Evolutionary conservation across 2,888 invertebrate species (phyloP).

Genomic region (Drosophila eohydei): DNA sequence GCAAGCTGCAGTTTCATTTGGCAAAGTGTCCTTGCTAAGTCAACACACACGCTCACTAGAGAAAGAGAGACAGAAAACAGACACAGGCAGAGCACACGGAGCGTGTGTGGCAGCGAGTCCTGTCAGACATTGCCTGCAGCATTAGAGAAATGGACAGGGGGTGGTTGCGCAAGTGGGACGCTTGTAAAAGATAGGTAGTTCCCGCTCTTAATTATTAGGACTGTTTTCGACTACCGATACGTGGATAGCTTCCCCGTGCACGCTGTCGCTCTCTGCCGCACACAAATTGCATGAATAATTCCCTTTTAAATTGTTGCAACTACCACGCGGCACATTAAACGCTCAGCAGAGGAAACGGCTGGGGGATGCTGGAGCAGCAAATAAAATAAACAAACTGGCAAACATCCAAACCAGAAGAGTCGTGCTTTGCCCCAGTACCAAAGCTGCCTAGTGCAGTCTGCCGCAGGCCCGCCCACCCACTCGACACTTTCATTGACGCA

Average conservation of each 20-base stretch:
- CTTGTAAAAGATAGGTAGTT: background rate
- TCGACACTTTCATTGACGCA: slow-evolving; percentile 76
- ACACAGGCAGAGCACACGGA: background rate
- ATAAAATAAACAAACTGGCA: slow-evolving; percentile 71
- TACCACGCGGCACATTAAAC: slow-evolving; percentile 43
- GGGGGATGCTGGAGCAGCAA: slow-evolving; percentile 21
- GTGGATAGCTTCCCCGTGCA: background rate
- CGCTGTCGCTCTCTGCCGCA: background rate
- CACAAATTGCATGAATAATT: slow-evolving; percentile 81
- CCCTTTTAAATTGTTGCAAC: slow-evolving; percentile 78
- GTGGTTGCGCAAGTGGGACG: background rate
- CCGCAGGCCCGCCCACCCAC: slow-evolving; percentile 7
- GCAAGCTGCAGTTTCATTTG: slow-evolving; percentile 68
- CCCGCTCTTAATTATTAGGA: slow-evolving; percentile 53
- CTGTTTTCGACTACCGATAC: slow-evolving; percentile 48
- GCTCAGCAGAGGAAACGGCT: background rate
- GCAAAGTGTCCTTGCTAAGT: slow-evolving; percentile 59
- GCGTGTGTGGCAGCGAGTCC: background rate
- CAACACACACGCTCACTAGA: slow-evolving; percentile 23
- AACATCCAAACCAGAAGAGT: slow-evolving; percentile 49
- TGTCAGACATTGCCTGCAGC: slow-evolving; percentile 27
- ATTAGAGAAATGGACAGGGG: slow-evolving; percentile 9
- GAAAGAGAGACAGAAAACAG: slow-evolving; percentile 4
- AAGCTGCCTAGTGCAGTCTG: background rate
- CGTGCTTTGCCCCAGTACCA: slow-evolving; percentile 1